Conservation (phyloP, 2,888 invertebrate species). For the Gnatocerus cornutus region DNA sequence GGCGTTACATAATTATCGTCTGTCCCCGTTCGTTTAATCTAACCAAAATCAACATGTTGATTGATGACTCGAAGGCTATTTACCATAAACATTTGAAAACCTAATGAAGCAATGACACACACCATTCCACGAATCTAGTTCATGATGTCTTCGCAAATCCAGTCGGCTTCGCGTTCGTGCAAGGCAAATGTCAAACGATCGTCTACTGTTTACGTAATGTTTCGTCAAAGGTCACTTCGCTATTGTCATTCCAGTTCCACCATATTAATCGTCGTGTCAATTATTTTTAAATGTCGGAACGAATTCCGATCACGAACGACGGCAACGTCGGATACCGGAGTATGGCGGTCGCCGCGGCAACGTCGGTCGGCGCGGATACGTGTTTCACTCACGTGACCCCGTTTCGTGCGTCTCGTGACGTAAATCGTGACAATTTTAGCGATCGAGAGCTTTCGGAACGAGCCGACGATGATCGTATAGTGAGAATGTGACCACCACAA, state of each 20-base stretch:
- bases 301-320: conserved; percentile 26
- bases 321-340: conserved; percentile 28
- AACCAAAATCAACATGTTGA: conserved; percentile 10
- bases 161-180: conserved; percentile 9
- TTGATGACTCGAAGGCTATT: conserved; percentile 18
- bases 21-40: conserved; percentile 8
- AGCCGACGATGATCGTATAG: conserved; percentile 51
- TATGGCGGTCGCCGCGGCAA: conserved; percentile 36
- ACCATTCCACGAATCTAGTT: conserved; percentile 16
- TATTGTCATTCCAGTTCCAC: conserved; percentile 28
- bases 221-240: conserved; percentile 24
- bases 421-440: conserved; percentile 54
- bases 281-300: conserved; percentile 28
- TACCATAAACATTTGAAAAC: conserved; percentile 14
- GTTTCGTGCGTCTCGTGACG: conserved; percentile 61
- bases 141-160: conserved; percentile 18
- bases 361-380: conserved; percentile 49
- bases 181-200: conserved; percentile 32
- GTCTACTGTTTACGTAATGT: conserved; percentile 22
- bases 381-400: conserved; percentile 60
- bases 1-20: conserved; percentile 4
- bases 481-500: conserved; percentile 58
- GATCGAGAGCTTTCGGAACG: conserved; percentile 45
- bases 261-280: background rate
- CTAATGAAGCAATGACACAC: conserved; percentile 19